These are phyloP conservation scores for Chorisops tibialis DNA, from an alignment of 2,888 invertebrate species.

Conservation along the genomic window DNA sequence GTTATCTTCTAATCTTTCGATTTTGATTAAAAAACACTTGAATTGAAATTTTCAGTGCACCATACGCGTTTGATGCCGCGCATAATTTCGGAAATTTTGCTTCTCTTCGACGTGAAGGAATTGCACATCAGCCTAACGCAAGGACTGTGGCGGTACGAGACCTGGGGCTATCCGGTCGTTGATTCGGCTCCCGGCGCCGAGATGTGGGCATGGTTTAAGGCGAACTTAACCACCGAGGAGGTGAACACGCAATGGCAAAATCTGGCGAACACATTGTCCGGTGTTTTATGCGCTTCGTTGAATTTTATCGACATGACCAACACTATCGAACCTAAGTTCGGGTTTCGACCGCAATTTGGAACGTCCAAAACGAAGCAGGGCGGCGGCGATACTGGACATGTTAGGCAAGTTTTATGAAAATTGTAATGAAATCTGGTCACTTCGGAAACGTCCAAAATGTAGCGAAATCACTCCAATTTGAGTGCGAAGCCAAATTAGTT, in stretches of 20 bases:
- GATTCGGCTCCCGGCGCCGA: slow-evolving; percentile 93
- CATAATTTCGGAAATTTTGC: slow-evolving; percentile 82
- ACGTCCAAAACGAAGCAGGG: slow-evolving; percentile 33
- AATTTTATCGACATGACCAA: slow-evolving; percentile 88
- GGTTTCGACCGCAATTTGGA: slow-evolving; percentile 65
- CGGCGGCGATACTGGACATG: slow-evolving; percentile 38
- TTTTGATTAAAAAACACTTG: slow-evolving; percentile 31
- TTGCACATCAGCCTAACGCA: slow-evolving; percentile 88
- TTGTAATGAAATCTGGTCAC: no score
- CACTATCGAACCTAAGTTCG: slow-evolving; percentile 78
- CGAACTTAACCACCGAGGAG: slow-evolving; percentile 47
- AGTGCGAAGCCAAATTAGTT: no score
- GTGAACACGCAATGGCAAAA: slow-evolving; percentile 85
- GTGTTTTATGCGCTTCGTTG: slow-evolving; percentile 92
- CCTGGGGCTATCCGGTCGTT: slow-evolving; percentile 90
- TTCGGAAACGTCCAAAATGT: no score
- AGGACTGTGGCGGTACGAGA: slow-evolving; percentile 89
- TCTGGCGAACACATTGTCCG: slow-evolving; percentile 86
- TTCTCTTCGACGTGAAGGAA: slow-evolving; percentile 81
- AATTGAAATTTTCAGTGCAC: slow-evolving; percentile 69
- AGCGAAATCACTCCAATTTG: no score
- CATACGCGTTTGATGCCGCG: slow-evolving; percentile 87
- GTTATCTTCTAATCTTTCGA: slow-evolving; percentile 42
- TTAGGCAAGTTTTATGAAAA: slow-evolving; percentile 16
- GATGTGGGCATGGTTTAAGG: slow-evolving; percentile 87